phyloP scores from a whole-genome alignment of 2,113 vertebrate genomes.

The Ochotona curzoniae region DNA sequence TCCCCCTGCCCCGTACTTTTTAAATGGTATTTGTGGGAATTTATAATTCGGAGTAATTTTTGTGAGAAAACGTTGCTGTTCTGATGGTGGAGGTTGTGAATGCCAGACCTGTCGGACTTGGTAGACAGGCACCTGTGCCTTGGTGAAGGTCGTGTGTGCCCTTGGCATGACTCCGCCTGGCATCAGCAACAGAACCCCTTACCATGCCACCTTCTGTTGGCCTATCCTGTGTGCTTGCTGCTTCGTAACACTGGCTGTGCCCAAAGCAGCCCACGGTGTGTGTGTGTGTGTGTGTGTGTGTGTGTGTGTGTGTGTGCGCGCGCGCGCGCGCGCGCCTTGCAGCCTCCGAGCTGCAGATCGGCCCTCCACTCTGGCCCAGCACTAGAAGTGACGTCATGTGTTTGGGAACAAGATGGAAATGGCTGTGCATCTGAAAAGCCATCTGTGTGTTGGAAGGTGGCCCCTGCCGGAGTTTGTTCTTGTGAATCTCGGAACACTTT shows the following conservation, averaged over 20 bases:
- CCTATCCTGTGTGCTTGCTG: background rate
- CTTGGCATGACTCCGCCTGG: background rate
- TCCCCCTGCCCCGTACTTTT: background rate
- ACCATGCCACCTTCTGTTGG: background rate
- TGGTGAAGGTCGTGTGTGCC: background rate
- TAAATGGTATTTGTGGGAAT: background rate
- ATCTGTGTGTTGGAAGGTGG: constrained; percentile 43
- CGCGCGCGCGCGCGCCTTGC: too few species aligned
- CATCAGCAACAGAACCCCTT: background rate
- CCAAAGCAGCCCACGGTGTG: background rate
- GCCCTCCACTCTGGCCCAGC: background rate
- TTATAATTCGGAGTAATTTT: background rate
- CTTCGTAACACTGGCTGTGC: background rate
- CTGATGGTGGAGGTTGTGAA: background rate
- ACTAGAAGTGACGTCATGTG: background rate
- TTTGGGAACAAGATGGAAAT: background rate
- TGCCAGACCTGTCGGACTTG: background rate
- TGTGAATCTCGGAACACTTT: background rate
- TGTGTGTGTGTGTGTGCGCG: background rate
- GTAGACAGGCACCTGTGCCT: background rate
- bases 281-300: background rate
- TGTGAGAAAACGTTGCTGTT: background rate
- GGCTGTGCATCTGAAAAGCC: constrained; percentile 21
- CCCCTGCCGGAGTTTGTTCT: background rate
- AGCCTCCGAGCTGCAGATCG: too few species aligned